These are phyloP conservation scores for Herpailurus yagouaroundi DNA, from an alignment of 2,113 vertebrate genomes.

Conservation along the genomic window DNA sequence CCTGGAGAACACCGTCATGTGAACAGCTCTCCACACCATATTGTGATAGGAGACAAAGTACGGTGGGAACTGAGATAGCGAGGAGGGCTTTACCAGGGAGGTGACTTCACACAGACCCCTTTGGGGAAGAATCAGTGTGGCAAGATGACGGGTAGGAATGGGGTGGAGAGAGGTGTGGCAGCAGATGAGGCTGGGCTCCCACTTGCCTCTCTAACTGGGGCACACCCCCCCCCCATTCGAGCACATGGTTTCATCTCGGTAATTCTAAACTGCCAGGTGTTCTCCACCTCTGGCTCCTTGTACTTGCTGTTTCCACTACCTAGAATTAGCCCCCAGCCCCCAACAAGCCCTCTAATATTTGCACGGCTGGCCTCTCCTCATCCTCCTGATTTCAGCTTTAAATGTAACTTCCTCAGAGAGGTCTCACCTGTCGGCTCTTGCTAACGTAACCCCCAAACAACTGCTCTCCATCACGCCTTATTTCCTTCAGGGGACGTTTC, in stretches of 20 bases:
- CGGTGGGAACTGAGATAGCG: neutral
- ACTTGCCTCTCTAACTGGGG: neutral
- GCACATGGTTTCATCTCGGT: fast-evolving
- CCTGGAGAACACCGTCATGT: neutral
- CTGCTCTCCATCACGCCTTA: neutral
- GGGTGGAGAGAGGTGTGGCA: neutral
- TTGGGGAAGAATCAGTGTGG: neutral
- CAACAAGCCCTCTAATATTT: neutral
- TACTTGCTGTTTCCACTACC: neutral
- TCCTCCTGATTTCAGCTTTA: neutral
- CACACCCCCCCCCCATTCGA: neutral
- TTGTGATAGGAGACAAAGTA: neutral
- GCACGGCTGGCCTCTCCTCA: neutral
- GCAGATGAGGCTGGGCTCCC: neutral
- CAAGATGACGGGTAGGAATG: neutral
- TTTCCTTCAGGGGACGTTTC: neutral
- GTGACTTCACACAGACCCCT: neutral
- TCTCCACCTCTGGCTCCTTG: neutral
- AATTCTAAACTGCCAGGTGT: neutral
- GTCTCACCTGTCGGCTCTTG: neutral
- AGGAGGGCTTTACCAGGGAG: neutral
- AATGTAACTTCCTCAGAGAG: neutral
- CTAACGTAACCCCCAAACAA: neutral
- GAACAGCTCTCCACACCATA: neutral
- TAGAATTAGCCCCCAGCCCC: neutral